Percentiles rank a stretch among this genome's conserved stretches.
Evolutionary conservation across 2,113 vertebrate genomes (phyloP).

Genomic region (Tiliqua scincoides): DNA sequence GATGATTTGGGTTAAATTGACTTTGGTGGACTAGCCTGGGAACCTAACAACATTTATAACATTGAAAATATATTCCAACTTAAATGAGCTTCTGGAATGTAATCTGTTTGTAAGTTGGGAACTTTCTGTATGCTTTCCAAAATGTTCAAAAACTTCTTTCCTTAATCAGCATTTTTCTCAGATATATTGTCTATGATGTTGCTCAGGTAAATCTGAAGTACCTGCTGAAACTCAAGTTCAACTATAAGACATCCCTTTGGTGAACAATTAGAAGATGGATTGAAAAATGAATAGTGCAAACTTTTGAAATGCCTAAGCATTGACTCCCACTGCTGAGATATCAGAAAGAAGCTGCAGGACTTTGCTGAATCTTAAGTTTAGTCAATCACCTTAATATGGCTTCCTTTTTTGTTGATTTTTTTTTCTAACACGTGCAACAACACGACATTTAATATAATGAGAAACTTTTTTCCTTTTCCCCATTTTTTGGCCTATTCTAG

Average conservation of each 20-base stretch:
- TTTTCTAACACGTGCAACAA: slow-evolving; percentile 33
- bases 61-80: no score
- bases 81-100: no score
- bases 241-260: slow-evolving; percentile 95
- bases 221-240: slow-evolving; percentile 96
- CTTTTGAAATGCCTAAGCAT: slow-evolving; percentile 40
- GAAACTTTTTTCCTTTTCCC: slow-evolving; percentile 19
- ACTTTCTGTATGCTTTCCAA: not conserved
- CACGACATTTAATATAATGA: slow-evolving; percentile 51
- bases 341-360: slow-evolving; percentile 45
- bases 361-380: slow-evolving; percentile 60
- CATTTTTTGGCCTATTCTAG: slow-evolving; percentile 33
- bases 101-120: no score
- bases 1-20: no score
- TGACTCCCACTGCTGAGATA: slow-evolving; percentile 50
- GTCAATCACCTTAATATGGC: slow-evolving; percentile 56
- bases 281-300: slow-evolving; percentile 61
- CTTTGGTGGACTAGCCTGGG: no score
- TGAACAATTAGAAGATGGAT: slow-evolving; percentile 74
- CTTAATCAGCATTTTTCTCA: slow-evolving; percentile 68
- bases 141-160: slow-evolving; percentile 15
- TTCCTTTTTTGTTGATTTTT: slow-evolving; percentile 42
- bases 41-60: no score
- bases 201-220: slow-evolving; percentile 97
- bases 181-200: slow-evolving; percentile 97